phyloP scores from a whole-genome alignment of 2,888 invertebrate genomes.

The Drosophila colorata region DNA sequence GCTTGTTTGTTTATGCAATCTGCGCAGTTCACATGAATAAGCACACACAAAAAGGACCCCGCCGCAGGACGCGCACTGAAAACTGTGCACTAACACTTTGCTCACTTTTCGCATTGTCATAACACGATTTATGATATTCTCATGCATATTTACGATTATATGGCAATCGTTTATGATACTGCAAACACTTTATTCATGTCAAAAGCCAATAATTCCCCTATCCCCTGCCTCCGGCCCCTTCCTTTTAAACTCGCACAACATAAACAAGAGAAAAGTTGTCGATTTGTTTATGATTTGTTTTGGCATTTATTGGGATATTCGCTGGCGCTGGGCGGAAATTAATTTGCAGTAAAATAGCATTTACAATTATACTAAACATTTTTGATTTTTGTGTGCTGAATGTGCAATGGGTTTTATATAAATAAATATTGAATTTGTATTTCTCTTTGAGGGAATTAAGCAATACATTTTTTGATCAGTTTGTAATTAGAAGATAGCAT shows the following conservation, averaged over 20 bases:
- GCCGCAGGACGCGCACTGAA: conserved; percentile 4
- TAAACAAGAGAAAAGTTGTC: conserved; percentile 8
- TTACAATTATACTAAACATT: neutral
- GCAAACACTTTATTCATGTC: conserved; percentile 21
- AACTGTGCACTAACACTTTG: conserved; percentile 33
- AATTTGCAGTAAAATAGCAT: conserved; percentile 12
- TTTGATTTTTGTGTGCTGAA: neutral
- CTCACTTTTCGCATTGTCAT: conserved; percentile 47
- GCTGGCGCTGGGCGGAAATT: conserved; percentile 14
- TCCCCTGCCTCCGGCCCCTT: neutral
- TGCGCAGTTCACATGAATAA: conserved; percentile 53
- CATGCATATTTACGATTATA: conserved; percentile 22
- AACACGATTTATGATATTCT: conserved; percentile 46
- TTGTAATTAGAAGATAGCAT: no score
- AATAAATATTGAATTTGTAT: no score
- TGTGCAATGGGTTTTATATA: no score
- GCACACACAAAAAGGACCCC: conserved; percentile 29
- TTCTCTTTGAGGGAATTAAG: no score
- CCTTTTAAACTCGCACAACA: neutral
- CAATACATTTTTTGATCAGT: no score
- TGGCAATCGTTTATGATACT: conserved; percentile 28
- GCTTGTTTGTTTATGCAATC: conserved; percentile 48
- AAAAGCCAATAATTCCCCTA: neutral
- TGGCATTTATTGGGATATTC: conserved; percentile 15
- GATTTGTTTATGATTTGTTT: conserved; percentile 17